phyloP scores from a whole-genome alignment of 1,140 invertebrate genomes.

The Chymomyza costata region DNA sequence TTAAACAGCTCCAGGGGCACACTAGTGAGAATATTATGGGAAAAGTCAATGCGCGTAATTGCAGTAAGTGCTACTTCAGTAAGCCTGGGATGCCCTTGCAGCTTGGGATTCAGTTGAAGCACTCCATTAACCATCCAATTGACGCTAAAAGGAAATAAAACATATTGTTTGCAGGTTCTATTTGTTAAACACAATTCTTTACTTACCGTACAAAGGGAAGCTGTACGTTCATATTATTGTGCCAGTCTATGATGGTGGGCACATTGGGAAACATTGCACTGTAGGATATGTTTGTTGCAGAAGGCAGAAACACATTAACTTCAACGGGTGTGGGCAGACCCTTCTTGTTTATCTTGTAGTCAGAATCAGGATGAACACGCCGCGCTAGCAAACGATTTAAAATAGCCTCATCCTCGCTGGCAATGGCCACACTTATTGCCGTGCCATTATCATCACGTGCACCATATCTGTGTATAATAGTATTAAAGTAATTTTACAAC shows the following conservation, averaged over 20 bases:
- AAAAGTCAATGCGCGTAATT: slow-evolving; percentile 95
- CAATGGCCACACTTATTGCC: slow-evolving; percentile 79
- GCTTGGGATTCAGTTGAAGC: slow-evolving; percentile 87
- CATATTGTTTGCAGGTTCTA: background rate
- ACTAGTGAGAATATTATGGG: slow-evolving; percentile 89
- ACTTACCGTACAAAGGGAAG: slow-evolving; percentile 79
- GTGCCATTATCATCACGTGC: slow-evolving; percentile 91
- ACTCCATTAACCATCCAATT: slow-evolving; percentile 92
- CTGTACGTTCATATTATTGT: slow-evolving; percentile 84
- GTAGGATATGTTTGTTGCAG: slow-evolving; percentile 83
- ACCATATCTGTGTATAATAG: slow-evolving; percentile 77
- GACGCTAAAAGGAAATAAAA: slow-evolving; percentile 74
- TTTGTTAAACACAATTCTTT: background rate
- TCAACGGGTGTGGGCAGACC: slow-evolving; percentile 80
- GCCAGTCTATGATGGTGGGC: slow-evolving; percentile 96
- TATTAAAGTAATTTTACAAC: background rate
- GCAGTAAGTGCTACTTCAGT: slow-evolving; percentile 87
- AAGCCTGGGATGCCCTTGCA: slow-evolving; percentile 83
- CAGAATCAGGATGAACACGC: slow-evolving; percentile 86
- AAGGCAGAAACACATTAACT: slow-evolving; percentile 79
- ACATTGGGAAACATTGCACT: slow-evolving; percentile 88
- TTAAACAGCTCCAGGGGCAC: slow-evolving; percentile 90
- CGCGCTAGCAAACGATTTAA: slow-evolving; percentile 58
- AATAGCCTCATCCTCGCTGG: slow-evolving; percentile 58
- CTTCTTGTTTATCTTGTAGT: slow-evolving; percentile 92